These are phyloP conservation scores for Sebastiscus tertius DNA, from an alignment of 2,797 vertebrate genomes.

Conservation along the genomic window DNA sequence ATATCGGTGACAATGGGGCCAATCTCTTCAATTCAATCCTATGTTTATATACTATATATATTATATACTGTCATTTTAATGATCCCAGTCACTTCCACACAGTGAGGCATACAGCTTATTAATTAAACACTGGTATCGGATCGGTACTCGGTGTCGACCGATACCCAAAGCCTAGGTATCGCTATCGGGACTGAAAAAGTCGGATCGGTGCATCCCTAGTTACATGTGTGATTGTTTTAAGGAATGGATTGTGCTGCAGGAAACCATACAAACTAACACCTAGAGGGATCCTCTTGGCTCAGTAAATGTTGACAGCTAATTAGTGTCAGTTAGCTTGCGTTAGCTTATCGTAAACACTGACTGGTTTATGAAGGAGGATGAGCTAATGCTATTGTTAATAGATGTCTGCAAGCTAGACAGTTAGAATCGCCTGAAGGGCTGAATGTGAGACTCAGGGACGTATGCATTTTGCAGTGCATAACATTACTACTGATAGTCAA, in stretches of 20 bases:
- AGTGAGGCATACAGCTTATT: too few relatives aligned
- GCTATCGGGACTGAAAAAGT: too few relatives aligned
- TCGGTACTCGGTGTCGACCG: too few relatives aligned
- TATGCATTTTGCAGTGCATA: background rate
- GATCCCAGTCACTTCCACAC: too few relatives aligned
- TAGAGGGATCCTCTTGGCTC: background rate
- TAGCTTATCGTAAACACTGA: conserved; percentile 10
- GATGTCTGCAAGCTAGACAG: background rate
- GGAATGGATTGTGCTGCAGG: background rate
- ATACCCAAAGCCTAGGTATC: too few relatives aligned
- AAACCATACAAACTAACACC: background rate
- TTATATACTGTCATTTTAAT: too few relatives aligned
- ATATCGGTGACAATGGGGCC: too few relatives aligned
- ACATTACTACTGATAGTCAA: background rate
- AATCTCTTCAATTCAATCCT: too few relatives aligned
- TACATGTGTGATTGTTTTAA: background rate
- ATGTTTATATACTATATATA: too few relatives aligned
- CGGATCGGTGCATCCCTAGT: background rate
- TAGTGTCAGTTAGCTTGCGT: background rate
- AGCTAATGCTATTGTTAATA: background rate
- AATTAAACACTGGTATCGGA: too few relatives aligned
- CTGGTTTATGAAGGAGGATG: background rate
- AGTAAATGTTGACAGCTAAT: conserved; percentile 18
- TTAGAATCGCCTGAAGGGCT: background rate
- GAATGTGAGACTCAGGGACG: too few relatives aligned